Conservation (phyloP, 2,113 vertebrate genomes). For the Cricetomys ansorgei region DNA sequence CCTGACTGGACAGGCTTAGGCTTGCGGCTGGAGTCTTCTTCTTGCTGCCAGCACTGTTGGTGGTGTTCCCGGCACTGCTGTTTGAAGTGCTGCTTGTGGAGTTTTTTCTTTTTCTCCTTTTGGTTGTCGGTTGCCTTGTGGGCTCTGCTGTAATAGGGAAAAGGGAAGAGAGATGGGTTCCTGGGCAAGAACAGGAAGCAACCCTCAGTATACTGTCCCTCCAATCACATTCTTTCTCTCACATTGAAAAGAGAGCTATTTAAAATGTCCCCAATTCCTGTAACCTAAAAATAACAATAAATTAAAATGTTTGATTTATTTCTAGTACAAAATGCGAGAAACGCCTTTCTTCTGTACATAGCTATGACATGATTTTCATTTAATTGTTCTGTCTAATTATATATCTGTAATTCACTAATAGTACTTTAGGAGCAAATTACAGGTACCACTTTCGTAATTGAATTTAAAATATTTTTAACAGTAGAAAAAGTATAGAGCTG, state of each 20-base stretch:
- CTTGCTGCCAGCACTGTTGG: constrained; percentile 92
- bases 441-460: background rate
- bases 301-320: background rate
- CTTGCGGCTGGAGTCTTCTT: constrained; percentile 95
- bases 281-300: background rate
- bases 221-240: rapidly evolving
- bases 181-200: background rate
- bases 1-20: constrained; percentile 99
- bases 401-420: background rate
- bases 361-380: background rate
- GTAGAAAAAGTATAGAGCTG: background rate
- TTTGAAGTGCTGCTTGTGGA: constrained; percentile 98
- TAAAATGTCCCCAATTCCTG: background rate
- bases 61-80: constrained; percentile 92
- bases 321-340: background rate
- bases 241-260: background rate
- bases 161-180: constrained; percentile 81
- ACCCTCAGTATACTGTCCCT: background rate
- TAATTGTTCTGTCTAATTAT: background rate
- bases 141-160: constrained; percentile 92
- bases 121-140: constrained; percentile 97
- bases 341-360: background rate
- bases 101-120: constrained; percentile 99
- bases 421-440: background rate
- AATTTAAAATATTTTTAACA: constrained; percentile 2